These are phyloP conservation scores for Pseudorasbora parva DNA, from an alignment of 2,113 vertebrate genomes.

Conservation along the genomic window DNA sequence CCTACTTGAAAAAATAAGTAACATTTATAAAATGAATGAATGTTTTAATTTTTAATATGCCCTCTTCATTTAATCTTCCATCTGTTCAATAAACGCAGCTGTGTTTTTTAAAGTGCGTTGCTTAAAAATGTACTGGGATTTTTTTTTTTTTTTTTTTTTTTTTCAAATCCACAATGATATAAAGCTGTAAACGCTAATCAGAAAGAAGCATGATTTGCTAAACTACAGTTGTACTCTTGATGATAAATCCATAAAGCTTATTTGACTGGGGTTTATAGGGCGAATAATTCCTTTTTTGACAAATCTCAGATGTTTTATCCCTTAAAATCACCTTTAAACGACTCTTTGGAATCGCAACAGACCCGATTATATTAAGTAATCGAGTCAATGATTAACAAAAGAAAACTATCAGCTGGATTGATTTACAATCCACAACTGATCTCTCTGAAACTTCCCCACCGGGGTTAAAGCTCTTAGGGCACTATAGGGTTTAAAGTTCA, in stretches of 20 bases:
- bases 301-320: conserved; percentile 65
- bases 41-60: neutral
- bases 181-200: conserved; percentile 5
- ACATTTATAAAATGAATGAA: neutral
- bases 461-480: conserved; percentile 70
- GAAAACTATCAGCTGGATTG: conserved; percentile 75
- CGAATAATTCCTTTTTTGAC: conserved; percentile 56
- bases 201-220: conserved; percentile 1
- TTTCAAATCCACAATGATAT: conserved; percentile 15
- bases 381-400: conserved; percentile 74
- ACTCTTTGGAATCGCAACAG: conserved; percentile 67
- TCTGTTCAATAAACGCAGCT: neutral
- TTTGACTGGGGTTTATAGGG: conserved; percentile 4
- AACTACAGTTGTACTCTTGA: neutral
- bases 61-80: conserved; percentile 7
- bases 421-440: conserved; percentile 76
- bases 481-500: conserved; percentile 59
- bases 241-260: conserved; percentile 31
- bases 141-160: too few relatives aligned
- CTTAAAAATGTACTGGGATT: too few relatives aligned
- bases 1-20: neutral
- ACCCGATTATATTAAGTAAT: conserved; percentile 68
- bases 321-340: conserved; percentile 69
- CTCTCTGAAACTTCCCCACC: conserved; percentile 69
- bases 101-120: too few relatives aligned